These are phyloP conservation scores for Vireo altiloquus DNA, from an alignment of 2,113 vertebrate species.

Conservation along the genomic window DNA sequence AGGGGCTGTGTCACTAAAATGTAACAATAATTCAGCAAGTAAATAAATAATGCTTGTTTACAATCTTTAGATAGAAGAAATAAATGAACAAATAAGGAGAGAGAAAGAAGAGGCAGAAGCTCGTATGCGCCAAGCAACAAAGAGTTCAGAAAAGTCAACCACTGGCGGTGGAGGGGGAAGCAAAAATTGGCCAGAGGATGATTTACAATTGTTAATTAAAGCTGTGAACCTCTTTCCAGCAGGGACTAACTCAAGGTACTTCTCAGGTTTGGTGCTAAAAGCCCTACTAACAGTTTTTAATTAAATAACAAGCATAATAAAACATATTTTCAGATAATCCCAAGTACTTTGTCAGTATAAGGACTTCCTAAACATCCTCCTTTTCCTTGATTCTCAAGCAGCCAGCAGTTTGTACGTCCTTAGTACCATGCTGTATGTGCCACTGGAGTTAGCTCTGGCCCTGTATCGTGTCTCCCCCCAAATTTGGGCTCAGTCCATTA, in stretches of 20 bases:
- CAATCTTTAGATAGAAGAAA: constrained; percentile 85
- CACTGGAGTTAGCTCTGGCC: background rate
- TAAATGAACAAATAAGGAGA: constrained; percentile 88
- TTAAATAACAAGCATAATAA: background rate
- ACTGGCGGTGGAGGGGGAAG: constrained; percentile 78
- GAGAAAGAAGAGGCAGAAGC: constrained; percentile 91
- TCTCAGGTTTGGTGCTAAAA: background rate
- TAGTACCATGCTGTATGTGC: rapidly evolving
- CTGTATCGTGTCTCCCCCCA: background rate
- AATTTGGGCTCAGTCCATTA: background rate
- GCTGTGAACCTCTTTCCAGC: constrained; percentile 98
- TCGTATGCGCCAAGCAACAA: constrained; percentile 84
- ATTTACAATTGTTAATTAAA: constrained; percentile 96
- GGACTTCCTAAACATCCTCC: background rate
- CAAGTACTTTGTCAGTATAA: background rate
- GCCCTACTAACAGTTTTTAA: background rate
- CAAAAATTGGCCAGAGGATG: constrained; percentile 94
- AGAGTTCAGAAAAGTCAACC: constrained; percentile 82
- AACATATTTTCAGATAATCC: background rate
- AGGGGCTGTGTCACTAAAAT: background rate
- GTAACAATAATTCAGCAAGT: background rate
- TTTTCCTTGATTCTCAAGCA: background rate
- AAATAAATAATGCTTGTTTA: background rate
- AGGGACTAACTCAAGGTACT: constrained; percentile 94
- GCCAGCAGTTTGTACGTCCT: background rate